Evolutionary conservation across 2,113 vertebrate species (phyloP).

Genomic region (Pyrgilauda ruficollis): DNA sequence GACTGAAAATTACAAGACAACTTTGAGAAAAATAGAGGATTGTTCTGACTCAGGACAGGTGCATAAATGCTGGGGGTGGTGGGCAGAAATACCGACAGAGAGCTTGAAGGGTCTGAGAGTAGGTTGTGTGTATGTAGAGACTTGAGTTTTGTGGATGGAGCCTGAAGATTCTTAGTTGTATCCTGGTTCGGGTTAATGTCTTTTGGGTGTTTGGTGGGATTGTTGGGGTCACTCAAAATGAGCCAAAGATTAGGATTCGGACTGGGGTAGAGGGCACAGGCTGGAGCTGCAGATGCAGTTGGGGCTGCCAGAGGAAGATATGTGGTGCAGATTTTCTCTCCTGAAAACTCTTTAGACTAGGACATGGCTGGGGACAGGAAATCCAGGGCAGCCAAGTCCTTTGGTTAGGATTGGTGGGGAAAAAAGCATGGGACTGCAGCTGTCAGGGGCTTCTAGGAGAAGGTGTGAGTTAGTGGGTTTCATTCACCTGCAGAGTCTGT

Average conservation of each 20-base stretch:
- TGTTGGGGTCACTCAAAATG: not conserved
- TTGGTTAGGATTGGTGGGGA: not conserved
- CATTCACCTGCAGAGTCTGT: not conserved
- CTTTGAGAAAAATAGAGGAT: not conserved
- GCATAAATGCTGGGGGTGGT: not conserved
- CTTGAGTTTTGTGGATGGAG: not conserved
- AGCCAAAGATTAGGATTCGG: not conserved
- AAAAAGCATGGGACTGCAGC: accelerated
- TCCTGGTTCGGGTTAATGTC: not conserved
- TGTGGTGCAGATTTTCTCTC: not conserved
- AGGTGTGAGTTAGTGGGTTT: not conserved
- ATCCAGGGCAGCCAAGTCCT: not conserved
- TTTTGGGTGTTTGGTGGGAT: not conserved
- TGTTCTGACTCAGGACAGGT: not conserved
- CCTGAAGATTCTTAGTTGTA: not conserved
- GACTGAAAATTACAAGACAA: not conserved
- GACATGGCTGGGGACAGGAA: not conserved
- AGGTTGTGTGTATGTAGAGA: not conserved
- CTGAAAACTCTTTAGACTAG: not conserved
- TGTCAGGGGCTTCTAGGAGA: not conserved
- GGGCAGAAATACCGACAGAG: not conserved
- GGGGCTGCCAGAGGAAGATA: not conserved
- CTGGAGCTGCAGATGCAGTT: not conserved
- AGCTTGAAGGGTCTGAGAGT: not conserved
- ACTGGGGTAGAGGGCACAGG: not conserved